phyloP scores from a whole-genome alignment of 2,113 vertebrate species.

The Lathamus discolor region DNA sequence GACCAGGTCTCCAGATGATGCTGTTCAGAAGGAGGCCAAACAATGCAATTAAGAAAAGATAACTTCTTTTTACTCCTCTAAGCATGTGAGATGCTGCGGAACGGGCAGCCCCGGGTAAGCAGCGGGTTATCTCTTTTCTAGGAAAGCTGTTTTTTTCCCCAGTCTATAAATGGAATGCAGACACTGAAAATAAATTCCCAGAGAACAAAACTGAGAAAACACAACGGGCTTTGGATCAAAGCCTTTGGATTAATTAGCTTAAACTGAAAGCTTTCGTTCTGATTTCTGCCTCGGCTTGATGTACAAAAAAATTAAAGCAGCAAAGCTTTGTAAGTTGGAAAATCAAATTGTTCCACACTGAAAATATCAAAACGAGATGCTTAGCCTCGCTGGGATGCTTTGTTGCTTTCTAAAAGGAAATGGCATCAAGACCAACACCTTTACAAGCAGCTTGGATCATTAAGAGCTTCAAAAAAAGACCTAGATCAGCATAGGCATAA shows the following conservation, averaged over 20 bases:
- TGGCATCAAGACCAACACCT: constrained; percentile 30
- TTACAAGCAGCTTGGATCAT: constrained; percentile 11
- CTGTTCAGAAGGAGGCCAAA: background rate
- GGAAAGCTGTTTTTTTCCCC: background rate
- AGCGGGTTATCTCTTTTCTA: constrained; percentile 13
- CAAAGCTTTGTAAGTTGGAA: constrained; percentile 38
- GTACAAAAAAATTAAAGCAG: constrained; percentile 23
- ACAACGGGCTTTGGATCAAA: constrained; percentile 49
- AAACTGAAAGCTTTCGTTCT: constrained; percentile 52
- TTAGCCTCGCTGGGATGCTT: constrained; percentile 16
- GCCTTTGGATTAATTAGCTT: constrained; percentile 62
- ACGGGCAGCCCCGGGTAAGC: background rate
- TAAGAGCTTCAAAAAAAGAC: background rate
- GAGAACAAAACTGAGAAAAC: constrained; percentile 52
- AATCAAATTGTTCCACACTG: constrained; percentile 42
- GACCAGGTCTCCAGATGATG: background rate
- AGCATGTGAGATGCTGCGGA: background rate
- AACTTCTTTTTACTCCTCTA: background rate
- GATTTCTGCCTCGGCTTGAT: background rate
- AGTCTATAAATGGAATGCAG: constrained; percentile 39
- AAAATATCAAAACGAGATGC: constrained; percentile 49
- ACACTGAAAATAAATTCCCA: constrained; percentile 42
- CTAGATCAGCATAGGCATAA: constrained; percentile 16
- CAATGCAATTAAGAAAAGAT: background rate
- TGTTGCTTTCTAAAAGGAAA: constrained; percentile 39